Base-by-base conservation (phyloP, 2,888 invertebrate genomes). In the Hypomecis punctinalis region DNA sequence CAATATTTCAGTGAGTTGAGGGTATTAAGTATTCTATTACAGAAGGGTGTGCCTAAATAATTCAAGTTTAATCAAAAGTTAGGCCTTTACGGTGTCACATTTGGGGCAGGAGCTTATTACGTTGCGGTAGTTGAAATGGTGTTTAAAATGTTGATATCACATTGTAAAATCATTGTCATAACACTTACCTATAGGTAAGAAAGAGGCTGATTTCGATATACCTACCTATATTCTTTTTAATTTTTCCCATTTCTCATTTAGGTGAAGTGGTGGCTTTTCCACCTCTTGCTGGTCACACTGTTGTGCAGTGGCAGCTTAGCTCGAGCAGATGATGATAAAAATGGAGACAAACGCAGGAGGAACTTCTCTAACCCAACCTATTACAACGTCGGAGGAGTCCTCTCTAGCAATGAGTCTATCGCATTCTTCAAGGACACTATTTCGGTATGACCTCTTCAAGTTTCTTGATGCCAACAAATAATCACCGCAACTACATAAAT, bases 321-420 rank as follows among this genome's bases (percentile, higher is more conserved):
- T 6, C 63, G 75, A 1, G 90, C 87, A 4, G 88, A 91, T 46
- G 84, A 83, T 40, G 91, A 90, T 23, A 66, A 66, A 36, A 66
- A 66, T 10, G 65, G 65, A 23, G 65, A 66, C 35, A 66, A 66
- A 69, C 78, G 86, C 8, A 79, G 90, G 5, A 78, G 89, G 3
- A 66, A 66, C 57, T 89, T 86, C 63, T 88, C 94, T 61, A 96
- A 96, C 85, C 96, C 96, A 35, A 94, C 94, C 10, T 95, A 95
- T 74, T 98, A 96, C 88, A 97, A 97, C 81, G 97, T 98, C 66
- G 98, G 98, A 23, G 98, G 98, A n/a, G 98, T 98, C 0, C 94
- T 98, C 33, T 97, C 97, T 67, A 96, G 96, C 86, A 96, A 96
- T 74, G 95, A 96, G 51, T 97, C 97, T 71, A 95, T 96, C 80